Conservation (phyloP, 2,113 vertebrate genomes). For the Sebastes schlegelii region DNA sequence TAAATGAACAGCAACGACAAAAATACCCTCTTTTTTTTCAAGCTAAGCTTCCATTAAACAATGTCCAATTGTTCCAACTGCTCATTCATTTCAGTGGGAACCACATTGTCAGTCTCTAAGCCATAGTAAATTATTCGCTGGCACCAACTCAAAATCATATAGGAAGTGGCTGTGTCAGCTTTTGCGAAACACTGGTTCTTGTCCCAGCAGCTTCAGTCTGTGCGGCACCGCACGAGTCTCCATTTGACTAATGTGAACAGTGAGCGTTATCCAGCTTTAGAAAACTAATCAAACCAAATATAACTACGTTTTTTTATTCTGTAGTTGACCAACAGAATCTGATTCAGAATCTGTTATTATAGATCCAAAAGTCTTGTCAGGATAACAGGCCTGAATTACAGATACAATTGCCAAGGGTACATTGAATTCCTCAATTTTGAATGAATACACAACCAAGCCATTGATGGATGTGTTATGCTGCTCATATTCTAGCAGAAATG, state of each 20-base stretch:
- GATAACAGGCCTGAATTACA: slow-evolving; percentile 25
- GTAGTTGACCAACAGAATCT: background rate
- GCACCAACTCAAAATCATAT: slow-evolving; percentile 49
- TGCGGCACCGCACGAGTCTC: slow-evolving; percentile 1
- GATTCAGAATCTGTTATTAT: background rate
- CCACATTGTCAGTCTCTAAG: slow-evolving; percentile 52
- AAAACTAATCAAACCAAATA: slow-evolving; percentile 9
- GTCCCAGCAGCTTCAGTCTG: slow-evolving; percentile 32
- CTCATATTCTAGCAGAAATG: slow-evolving; percentile 10
- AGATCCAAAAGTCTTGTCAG: slow-evolving; percentile 17
- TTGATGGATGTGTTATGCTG: slow-evolving; percentile 24
- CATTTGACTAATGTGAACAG: slow-evolving; percentile 25
- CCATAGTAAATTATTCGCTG: slow-evolving; percentile 54
- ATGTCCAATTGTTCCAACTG: slow-evolving; percentile 48
- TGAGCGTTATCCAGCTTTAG: slow-evolving; percentile 5
- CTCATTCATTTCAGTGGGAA: slow-evolving; percentile 60
- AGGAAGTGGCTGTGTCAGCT: slow-evolving; percentile 44
- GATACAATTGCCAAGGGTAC: background rate
- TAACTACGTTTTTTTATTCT: background rate
- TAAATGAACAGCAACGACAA: slow-evolving; percentile 8
- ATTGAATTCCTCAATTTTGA: slow-evolving; percentile 27
- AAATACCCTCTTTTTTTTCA: background rate
- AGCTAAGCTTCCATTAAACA: slow-evolving; percentile 48
- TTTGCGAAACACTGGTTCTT: slow-evolving; percentile 27
- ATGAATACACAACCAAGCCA: slow-evolving; percentile 24